Percentiles rank a stretch among this genome's conserved stretches.
These are phyloP conservation scores for Coelopa pilipes DNA, from an alignment of 2,888 invertebrate species.

Conservation along the genomic window DNA sequence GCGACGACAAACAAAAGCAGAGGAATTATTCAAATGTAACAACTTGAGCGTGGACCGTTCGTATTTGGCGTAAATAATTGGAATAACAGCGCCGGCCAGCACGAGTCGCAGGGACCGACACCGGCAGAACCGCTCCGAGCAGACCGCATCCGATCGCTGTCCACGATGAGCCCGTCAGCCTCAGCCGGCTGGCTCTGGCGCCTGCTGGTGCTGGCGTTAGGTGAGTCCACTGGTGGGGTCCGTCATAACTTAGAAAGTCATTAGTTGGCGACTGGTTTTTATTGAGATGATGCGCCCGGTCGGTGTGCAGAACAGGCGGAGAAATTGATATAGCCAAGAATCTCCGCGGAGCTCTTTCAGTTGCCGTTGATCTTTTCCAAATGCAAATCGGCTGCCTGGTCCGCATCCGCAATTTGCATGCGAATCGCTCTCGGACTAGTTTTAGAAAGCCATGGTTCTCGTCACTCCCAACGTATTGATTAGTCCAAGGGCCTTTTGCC, in stretches of 20 bases:
- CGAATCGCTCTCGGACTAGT: no score
- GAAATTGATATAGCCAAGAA: no score
- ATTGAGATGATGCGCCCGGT: no score
- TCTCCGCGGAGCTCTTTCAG: no score
- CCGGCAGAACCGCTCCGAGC: neutral
- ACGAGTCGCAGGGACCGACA: neutral
- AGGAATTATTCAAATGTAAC: conserved; percentile 6
- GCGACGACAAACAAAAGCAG: neutral
- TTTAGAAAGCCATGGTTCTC: no score
- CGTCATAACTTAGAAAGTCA: neutral
- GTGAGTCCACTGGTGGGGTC: neutral
- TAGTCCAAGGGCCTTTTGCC: no score
- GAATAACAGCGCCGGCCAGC: neutral
- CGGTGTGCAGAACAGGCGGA: no score
- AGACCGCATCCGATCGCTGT: neutral
- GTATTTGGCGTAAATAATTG: conserved; percentile 17
- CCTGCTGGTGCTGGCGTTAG: conserved; percentile 19
- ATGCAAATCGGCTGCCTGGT: no score
- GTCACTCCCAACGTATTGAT: no score
- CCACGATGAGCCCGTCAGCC: neutral
- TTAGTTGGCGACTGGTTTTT: neutral
- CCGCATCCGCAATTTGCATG: no score
- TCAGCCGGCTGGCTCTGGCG: neutral
- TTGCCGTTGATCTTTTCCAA: no score
- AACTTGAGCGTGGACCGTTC: neutral